A percentile compares a stretch with the other conserved stretches of the same genome.
Evolutionary conservation across 2,113 vertebrate genomes (phyloP).

Genomic region (Cololabis saira): DNA sequence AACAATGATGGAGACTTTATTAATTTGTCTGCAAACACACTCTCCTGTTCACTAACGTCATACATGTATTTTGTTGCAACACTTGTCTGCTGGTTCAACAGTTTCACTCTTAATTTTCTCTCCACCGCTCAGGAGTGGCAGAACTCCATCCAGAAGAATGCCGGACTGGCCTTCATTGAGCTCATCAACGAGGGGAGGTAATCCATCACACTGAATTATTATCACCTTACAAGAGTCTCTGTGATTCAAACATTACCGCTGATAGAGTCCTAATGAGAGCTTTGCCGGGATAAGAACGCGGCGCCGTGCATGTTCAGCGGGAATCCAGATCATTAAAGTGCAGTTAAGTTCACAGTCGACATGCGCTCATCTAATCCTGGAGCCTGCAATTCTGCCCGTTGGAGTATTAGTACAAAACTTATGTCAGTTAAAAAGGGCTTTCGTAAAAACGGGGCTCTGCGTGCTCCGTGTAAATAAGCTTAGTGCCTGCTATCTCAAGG

Average conservation of each 20-base stretch:
- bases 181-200: conserved; percentile 99
- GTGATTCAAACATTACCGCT: conserved; percentile 24
- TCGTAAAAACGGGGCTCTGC: too few relatives aligned
- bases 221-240: conserved; percentile 4
- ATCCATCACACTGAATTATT: conserved; percentile 61
- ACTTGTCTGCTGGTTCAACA: not conserved
- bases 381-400: not conserved
- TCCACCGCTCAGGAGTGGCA: conserved; percentile 95
- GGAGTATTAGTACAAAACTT: not conserved
- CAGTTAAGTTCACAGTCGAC: conserved; percentile 28
- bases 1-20: too few relatives aligned
- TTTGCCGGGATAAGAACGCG: conserved; percentile 38
- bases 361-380: not conserved
- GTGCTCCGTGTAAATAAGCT: too few relatives aligned
- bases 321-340: conserved; percentile 35
- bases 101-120: conserved; percentile 6
- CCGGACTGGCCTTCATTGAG: conserved; percentile 98
- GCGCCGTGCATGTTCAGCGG: conserved; percentile 37
- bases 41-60: too few relatives aligned
- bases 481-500: too few relatives aligned
- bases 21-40: too few relatives aligned
- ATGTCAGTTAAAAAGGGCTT: too few relatives aligned
- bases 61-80: too few relatives aligned
- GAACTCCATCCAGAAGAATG: conserved; percentile 99
- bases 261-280: conserved; percentile 42